Conservation (phyloP, 2,113 vertebrate genomes). For the Bufo bufo region DNA sequence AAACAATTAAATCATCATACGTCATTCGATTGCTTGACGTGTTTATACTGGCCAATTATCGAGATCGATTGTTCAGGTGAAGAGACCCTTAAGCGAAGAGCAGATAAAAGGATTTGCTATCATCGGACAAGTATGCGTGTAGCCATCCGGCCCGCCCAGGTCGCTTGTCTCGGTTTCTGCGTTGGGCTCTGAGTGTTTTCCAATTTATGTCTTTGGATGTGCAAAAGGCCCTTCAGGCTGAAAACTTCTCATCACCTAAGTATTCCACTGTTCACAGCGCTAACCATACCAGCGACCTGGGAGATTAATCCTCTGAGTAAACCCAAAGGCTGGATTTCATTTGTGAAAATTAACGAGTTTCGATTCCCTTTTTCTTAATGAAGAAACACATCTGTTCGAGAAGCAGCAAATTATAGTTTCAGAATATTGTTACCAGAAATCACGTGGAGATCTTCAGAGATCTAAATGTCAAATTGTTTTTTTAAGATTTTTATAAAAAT, state of each 20-base stretch:
- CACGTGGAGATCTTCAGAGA: not conserved
- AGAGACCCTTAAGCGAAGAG: too few species aligned
- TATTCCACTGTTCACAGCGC: constrained; percentile 15
- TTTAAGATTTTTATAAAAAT: too few species aligned
- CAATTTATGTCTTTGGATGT: constrained; percentile 30
- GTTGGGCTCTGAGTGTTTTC: constrained; percentile 36
- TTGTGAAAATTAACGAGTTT: not conserved
- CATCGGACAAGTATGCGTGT: not conserved
- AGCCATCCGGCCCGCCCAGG: not conserved
- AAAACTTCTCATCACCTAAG: constrained; percentile 46
- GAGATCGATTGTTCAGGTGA: too few species aligned
- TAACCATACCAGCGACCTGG: not conserved
- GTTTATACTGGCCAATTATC: too few species aligned
- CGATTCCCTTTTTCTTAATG: not conserved
- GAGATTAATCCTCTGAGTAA: constrained; percentile 8
- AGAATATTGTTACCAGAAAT: not conserved
- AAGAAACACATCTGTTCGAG: not conserved
- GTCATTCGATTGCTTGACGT: too few species aligned
- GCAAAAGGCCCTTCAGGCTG: constrained; percentile 33
- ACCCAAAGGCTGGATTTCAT: not conserved
- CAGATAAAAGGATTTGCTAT: not conserved
- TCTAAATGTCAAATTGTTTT: too few species aligned
- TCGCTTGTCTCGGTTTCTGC: not conserved
- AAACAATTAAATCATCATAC: too few species aligned
- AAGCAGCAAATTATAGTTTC: not conserved